Conservation (phyloP, 2,797 vertebrate genomes). For the Hipposideros larvatus region DNA sequence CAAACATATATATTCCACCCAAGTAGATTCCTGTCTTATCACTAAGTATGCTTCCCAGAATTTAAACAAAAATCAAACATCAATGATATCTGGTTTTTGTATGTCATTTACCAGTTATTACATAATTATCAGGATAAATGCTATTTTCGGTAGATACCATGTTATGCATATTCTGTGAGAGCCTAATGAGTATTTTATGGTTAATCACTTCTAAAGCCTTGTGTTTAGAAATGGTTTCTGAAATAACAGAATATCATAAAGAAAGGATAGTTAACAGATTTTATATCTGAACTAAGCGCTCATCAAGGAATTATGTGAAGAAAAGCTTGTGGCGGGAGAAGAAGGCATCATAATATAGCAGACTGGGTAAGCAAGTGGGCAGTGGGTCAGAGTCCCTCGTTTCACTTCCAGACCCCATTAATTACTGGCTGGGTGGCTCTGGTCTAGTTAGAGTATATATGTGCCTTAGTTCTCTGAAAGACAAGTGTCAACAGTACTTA, state of each 20-base stretch:
- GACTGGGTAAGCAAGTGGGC: neutral
- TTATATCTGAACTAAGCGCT: neutral
- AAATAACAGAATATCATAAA: neutral
- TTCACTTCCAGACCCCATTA: neutral
- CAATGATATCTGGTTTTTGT: neutral
- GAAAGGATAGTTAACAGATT: neutral
- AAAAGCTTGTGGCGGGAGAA: neutral
- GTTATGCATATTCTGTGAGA: neutral
- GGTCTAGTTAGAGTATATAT: neutral
- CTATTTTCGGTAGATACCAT: neutral
- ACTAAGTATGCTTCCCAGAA: neutral
- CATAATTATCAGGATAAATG: neutral
- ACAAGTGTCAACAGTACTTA: neutral
- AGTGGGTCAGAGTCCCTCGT: neutral
- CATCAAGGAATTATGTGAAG: neutral
- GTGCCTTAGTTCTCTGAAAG: neutral
- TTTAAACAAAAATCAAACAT: slow-evolving; percentile 15
- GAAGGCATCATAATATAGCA: neutral
- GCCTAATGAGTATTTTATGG: neutral
- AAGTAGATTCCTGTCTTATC: neutral
- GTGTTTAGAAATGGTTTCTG: neutral
- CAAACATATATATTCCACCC: neutral
- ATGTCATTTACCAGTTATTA: neutral
- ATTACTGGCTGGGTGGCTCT: neutral
- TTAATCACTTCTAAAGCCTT: neutral